These are phyloP conservation scores for Frankliniella fusca DNA, from an alignment of 2,888 invertebrate genomes.

Conservation along the genomic window DNA sequence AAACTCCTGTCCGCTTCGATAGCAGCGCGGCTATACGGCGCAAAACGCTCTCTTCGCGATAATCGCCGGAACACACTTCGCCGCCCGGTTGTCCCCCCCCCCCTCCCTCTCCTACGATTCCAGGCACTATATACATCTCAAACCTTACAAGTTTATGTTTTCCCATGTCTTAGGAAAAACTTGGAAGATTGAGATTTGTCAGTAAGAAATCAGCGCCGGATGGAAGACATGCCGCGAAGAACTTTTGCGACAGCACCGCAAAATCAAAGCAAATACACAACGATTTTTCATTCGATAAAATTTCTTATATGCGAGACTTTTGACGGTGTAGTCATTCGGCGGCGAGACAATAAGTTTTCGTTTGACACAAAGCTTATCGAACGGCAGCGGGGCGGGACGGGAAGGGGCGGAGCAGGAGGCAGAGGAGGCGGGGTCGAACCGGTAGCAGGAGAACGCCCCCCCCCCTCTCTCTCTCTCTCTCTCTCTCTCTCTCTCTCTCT, in stretches of 20 bases:
- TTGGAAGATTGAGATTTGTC: too few species aligned
- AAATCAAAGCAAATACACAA: constrained; percentile 5
- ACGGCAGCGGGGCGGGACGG: constrained; percentile 37
- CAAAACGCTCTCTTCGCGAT: too few species aligned
- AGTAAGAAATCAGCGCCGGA: too few species aligned
- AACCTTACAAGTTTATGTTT: too few species aligned
- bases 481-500: not conserved
- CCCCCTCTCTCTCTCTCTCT: not conserved
- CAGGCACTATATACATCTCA: too few species aligned
- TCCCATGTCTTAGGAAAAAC: too few species aligned
- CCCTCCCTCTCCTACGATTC: too few species aligned
- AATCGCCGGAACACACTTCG: too few species aligned
- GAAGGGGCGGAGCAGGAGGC: constrained; percentile 42
- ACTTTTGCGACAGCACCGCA: not conserved
- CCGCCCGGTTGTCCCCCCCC: too few species aligned
- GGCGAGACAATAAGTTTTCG: constrained; percentile 13
- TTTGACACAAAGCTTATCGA: constrained; percentile 4
- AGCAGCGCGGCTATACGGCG: not conserved
- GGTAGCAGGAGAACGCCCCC: constrained; percentile 33
- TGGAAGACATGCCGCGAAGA: too few species aligned
- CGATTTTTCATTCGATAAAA: too few species aligned
- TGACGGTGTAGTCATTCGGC: constrained; percentile 22
- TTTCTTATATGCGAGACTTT: constrained; percentile 15
- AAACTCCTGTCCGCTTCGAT: not conserved
- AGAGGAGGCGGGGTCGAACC: constrained; percentile 41